A percentile compares a stretch with the other conserved stretches of the same genome.
Conservation (phyloP, 2,113 vertebrate species). For the Tupaia chinensis region DNA sequence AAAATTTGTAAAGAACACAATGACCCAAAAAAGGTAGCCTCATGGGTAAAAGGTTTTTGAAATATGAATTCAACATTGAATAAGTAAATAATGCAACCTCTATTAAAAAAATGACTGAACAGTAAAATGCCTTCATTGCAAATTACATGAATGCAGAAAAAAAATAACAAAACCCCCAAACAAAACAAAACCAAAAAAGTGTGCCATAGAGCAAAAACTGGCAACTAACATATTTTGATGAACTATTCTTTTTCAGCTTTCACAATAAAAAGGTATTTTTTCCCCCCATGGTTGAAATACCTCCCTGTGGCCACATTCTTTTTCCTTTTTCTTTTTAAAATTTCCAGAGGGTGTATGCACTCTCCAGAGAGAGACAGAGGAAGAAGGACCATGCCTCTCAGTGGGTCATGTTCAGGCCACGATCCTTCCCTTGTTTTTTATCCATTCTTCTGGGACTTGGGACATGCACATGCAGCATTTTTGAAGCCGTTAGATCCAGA, state of each 20-base stretch:
- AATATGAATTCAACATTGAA: background rate
- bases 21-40: slow-evolving; percentile 13
- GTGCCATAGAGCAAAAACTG: background rate
- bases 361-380: too few relatives aligned
- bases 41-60: background rate
- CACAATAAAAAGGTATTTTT: background rate
- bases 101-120: background rate
- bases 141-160: background rate
- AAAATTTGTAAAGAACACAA: background rate
- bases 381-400: too few relatives aligned
- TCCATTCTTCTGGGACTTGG: too few relatives aligned
- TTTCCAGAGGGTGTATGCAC: too few relatives aligned
- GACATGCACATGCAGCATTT: too few relatives aligned
- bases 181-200: background rate
- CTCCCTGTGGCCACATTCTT: background rate
- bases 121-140: slow-evolving; percentile 31
- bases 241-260: background rate
- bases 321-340: background rate
- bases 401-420: too few relatives aligned
- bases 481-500: too few relatives aligned
- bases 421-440: too few relatives aligned
- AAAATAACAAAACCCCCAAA: too few relatives aligned
- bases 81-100: background rate
- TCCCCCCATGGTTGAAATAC: background rate
- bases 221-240: background rate